These are phyloP conservation scores for Perca schrenkii DNA, from an alignment of 2,113 vertebrate species.

Conservation along the genomic window DNA sequence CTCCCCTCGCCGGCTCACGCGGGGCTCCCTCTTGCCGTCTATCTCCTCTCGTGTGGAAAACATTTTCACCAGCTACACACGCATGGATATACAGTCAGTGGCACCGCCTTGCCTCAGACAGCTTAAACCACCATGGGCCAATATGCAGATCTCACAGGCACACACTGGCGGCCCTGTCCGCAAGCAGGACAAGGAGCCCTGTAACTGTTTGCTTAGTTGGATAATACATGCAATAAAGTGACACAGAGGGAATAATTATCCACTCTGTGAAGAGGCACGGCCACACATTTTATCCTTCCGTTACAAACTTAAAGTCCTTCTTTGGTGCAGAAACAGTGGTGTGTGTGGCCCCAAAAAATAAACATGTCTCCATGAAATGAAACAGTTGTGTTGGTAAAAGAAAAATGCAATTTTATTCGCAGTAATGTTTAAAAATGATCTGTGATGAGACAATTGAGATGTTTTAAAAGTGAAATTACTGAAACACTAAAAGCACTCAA, in stretches of 20 bases:
- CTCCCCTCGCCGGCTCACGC: slow-evolving; percentile 69
- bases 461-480: not conserved
- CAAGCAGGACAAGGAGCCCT: slow-evolving; percentile 62
- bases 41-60: slow-evolving; percentile 81
- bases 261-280: slow-evolving; percentile 39
- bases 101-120: slow-evolving; percentile 62
- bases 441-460: not conserved
- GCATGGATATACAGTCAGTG: slow-evolving; percentile 71
- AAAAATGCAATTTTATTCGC: not conserved
- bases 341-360: not conserved
- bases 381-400: not conserved
- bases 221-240: slow-evolving; percentile 62
- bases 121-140: slow-evolving; percentile 75
- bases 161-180: slow-evolving; percentile 51
- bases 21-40: slow-evolving; percentile 66
- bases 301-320: slow-evolving; percentile 6
- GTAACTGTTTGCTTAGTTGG: slow-evolving; percentile 70
- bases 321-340: slow-evolving; percentile 12
- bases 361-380: not conserved
- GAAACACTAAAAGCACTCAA: not conserved
- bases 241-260: slow-evolving; percentile 68
- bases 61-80: slow-evolving; percentile 83
- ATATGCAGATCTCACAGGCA: slow-evolving; percentile 80
- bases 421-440: not conserved
- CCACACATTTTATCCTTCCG: slow-evolving; percentile 46